Evolutionary conservation across 2,888 invertebrate genomes (phyloP).

Genomic region (Rhagonycha fulva): DNA sequence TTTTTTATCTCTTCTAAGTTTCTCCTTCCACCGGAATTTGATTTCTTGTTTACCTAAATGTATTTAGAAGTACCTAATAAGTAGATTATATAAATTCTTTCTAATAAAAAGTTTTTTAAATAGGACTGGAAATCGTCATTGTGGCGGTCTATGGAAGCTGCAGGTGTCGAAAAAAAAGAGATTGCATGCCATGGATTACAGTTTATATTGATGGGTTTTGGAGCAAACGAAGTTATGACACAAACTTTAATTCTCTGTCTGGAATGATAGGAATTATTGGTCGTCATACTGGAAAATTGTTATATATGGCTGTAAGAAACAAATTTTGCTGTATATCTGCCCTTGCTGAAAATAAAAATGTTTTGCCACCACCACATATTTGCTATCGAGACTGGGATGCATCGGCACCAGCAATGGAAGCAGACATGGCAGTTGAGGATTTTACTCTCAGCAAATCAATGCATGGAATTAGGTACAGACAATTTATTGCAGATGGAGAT

Average conservation of each 20-base stretch:
- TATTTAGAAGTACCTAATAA: no score
- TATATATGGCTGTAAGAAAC: slow-evolving; percentile 33
- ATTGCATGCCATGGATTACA: slow-evolving; percentile 33
- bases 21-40: no score
- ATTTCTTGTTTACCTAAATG: no score
- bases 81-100: no score
- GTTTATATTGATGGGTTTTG: slow-evolving; percentile 37
- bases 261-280: slow-evolving; percentile 36
- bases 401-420: slow-evolving; percentile 30
- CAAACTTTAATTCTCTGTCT: slow-evolving; percentile 33
- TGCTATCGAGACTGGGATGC: no score
- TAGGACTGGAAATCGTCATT: slow-evolving; percentile 16
- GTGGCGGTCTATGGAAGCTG: slow-evolving; percentile 8
- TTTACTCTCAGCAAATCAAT: slow-evolving; percentile 28
- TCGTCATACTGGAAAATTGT: slow-evolving; percentile 24
- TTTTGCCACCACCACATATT: no score
- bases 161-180: no score
- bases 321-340: slow-evolving; percentile 35
- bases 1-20: no score
- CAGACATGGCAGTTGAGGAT: slow-evolving; percentile 31
- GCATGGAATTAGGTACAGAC: slow-evolving; percentile 25
- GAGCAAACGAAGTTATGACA: slow-evolving; percentile 35
- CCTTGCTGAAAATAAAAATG: slow-evolving; percentile 16
- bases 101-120: not conserved
- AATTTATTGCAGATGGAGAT: slow-evolving; percentile 34